A percentile compares a stretch with the other conserved stretches of the same genome.
These are phyloP conservation scores for Coenonympha arcania DNA, from an alignment of 2,888 invertebrate genomes.

Conservation along the genomic window DNA sequence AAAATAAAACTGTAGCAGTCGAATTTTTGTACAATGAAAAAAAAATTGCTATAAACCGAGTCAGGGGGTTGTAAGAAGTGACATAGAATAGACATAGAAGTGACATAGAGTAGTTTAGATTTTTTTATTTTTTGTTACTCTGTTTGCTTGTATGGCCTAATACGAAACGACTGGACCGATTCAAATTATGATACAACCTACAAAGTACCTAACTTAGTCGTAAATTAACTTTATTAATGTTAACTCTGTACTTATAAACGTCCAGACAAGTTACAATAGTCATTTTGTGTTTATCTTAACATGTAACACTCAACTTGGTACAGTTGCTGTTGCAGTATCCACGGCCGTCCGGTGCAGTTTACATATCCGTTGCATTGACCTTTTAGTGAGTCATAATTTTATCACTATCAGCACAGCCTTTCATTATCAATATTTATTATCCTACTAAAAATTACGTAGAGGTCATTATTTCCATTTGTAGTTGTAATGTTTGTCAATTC, in stretches of 20 bases:
- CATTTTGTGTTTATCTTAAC: conserved; percentile 15
- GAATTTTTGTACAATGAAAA: too few relatives aligned
- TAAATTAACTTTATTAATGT: neutral
- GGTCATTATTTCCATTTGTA: conserved; percentile 5
- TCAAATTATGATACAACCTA: neutral
- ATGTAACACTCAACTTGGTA: conserved; percentile 21
- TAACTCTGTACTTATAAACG: conserved; percentile 1
- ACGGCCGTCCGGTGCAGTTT: conserved; percentile 39
- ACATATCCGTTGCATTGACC: conserved; percentile 29
- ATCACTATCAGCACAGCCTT: conserved; percentile 23
- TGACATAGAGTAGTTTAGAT: too few relatives aligned
- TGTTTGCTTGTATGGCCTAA: too few relatives aligned
- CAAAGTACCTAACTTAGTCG: neutral
- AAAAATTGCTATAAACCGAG: too few relatives aligned
- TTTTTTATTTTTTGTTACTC: too few relatives aligned
- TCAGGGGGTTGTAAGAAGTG: too few relatives aligned
- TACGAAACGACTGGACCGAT: too few relatives aligned
- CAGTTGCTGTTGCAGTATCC: conserved; percentile 42
- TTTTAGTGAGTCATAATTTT: conserved; percentile 31
- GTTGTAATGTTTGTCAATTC: neutral
- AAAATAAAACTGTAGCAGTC: too few relatives aligned
- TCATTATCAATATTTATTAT: conserved; percentile 11
- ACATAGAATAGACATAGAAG: too few relatives aligned
- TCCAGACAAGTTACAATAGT: conserved; percentile 11
- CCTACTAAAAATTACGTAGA: neutral